Conservation (phyloP, 1,140 invertebrate species). For the Galleria mellonella region DNA sequence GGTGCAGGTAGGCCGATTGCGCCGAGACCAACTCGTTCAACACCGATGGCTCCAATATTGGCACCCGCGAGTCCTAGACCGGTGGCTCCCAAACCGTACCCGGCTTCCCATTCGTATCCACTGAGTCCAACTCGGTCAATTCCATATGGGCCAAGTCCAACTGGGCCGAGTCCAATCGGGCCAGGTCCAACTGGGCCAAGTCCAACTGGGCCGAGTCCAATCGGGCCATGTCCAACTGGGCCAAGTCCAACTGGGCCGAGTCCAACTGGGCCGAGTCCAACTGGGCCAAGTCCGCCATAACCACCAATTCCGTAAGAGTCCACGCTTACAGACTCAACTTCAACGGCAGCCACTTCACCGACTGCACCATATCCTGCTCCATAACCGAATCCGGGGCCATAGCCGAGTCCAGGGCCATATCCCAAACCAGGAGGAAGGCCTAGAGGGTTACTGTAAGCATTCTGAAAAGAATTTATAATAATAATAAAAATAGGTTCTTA, state of each 20-base stretch:
- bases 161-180: constrained; percentile 5
- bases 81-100: constrained; percentile 2
- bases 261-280: constrained; percentile 19
- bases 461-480: not conserved
- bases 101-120: no score
- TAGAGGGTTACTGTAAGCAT: not conserved
- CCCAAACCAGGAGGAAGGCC: not conserved
- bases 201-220: constrained; percentile 4
- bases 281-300: constrained; percentile 17
- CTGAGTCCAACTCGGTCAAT: not conserved
- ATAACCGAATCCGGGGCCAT: not conserved
- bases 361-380: not conserved
- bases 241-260: constrained; percentile 6
- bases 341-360: not conserved
- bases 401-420: not conserved
- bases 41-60: no score
- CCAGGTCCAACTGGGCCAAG: not conserved
- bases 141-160: constrained; percentile 1
- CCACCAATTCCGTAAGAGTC: constrained; percentile 3
- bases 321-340: not conserved
- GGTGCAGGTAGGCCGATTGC: not conserved
- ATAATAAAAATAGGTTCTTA: not conserved
- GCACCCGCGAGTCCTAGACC: not conserved
- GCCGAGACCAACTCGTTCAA: no score
- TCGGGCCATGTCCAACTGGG: constrained; percentile 9